Base-by-base conservation (phyloP, 2,113 vertebrate genomes). In the Megaceryle torquata region DNA sequence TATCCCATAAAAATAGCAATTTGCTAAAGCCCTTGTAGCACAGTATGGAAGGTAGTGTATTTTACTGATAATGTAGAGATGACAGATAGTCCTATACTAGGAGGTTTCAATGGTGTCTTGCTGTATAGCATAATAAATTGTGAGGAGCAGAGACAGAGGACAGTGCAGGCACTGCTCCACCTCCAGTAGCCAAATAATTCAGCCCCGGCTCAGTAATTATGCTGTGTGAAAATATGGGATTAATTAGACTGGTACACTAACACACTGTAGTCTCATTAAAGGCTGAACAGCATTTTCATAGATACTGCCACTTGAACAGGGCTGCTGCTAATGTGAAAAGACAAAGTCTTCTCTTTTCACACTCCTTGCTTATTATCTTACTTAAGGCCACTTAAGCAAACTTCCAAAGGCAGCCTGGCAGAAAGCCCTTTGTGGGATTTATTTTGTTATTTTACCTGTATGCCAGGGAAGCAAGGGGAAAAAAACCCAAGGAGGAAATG, bases 1-100 rank as follows among this genome's bases (percentile, higher is more conserved):
- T 98, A 98, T 98, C 98, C 98, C 98, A 98, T 99, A 99, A 99
- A 99, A 99, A 99, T 98, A 99, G 98, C 98, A 98, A 99, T 99
- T 99, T 99, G 99, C 98, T 98, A 98, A 97, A 98, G 98, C 98
- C 98, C 98, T 98, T 98, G 98, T 98, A 99, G 98, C 98, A 99
- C 98, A 98, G 99, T 98, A 98, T 98, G 98, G 99, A 99, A 98
- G 99, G 98, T 98, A 98, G 98, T 98, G 98, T 98, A 98, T 98
- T 98, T 98, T 98, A 98, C 98, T 98, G 99, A 99, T 99, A 99
- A 99, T 98, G 98, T 98, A 98, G 98, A 98, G 98, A 99, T 99
- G 99, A 99, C 99, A 98, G 99, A 99, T 98, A 98, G 98, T 98
- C 98, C 98, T 98, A 98, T 98, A 98, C 98, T 97, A 98, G 98